Percentiles rank a stretch among this genome's conserved stretches.
These are phyloP conservation scores for Pachliopta kotzebuea DNA, from an alignment of 2,888 invertebrate species.

Conservation along the genomic window DNA sequence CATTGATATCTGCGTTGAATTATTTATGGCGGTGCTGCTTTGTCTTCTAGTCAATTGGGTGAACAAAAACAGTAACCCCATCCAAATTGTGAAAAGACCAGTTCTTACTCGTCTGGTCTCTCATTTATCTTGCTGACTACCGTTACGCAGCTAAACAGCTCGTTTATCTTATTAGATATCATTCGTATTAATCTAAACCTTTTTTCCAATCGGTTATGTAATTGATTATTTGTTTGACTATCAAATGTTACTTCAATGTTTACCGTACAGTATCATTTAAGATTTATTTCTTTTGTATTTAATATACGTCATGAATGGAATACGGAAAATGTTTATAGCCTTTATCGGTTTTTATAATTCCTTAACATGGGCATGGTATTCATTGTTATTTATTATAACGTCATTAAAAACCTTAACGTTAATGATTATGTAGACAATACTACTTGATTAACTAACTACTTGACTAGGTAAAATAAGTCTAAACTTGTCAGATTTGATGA, in stretches of 20 bases:
- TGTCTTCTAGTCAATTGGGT: constrained; percentile 65
- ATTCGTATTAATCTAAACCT: neutral
- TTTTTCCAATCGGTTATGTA: too few species aligned
- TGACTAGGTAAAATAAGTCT: too few species aligned
- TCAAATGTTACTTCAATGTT: neutral
- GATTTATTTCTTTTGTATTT: constrained; percentile 4
- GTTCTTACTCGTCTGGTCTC: constrained; percentile 51
- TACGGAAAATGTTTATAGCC: constrained; percentile 9
- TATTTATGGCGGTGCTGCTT: constrained; percentile 69
- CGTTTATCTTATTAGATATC: neutral
- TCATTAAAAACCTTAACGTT: constrained; percentile 7
- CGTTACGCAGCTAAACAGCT: constrained; percentile 41
- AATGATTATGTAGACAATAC: neutral
- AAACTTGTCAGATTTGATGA: neutral
- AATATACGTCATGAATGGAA: constrained; percentile 13
- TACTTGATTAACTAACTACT: too few species aligned
- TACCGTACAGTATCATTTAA: neutral
- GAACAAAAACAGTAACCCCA: constrained; percentile 54
- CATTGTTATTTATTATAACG: constrained; percentile 1
- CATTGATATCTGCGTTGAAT: constrained; percentile 64
- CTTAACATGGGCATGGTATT: constrained; percentile 11
- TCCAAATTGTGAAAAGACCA: constrained; percentile 50
- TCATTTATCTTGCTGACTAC: constrained; percentile 45
- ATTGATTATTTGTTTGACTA: neutral
- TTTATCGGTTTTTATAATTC: constrained; percentile 1